These are phyloP conservation scores for Amphipoea lucens DNA, from an alignment of 2,888 invertebrate species.

Conservation along the genomic window DNA sequence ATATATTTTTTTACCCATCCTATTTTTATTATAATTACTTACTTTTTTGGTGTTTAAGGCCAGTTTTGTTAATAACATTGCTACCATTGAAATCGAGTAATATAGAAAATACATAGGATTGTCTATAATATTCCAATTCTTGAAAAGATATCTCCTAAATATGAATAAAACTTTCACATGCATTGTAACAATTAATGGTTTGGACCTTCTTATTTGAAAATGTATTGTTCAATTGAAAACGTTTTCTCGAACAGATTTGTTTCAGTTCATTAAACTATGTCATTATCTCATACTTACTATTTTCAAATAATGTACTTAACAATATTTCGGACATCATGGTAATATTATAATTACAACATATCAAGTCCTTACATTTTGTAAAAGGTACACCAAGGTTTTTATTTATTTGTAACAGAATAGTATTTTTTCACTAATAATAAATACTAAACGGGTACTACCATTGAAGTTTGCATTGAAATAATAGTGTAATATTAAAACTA, in stretches of 20 bases:
- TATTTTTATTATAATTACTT: constrained; percentile 5
- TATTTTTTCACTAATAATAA: constrained; percentile 35
- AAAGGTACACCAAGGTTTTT: constrained; percentile 46
- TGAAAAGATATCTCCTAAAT: constrained; percentile 3
- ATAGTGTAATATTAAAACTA: constrained; percentile 47
- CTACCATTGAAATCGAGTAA: constrained; percentile 19
- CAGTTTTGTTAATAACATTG: background rate
- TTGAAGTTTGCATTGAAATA: constrained; percentile 43
- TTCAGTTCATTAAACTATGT: background rate
- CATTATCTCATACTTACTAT: constrained; percentile 4
- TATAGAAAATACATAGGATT: background rate
- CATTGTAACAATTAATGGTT: background rate
- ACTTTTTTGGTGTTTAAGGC: background rate
- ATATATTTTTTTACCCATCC: constrained; percentile 12
- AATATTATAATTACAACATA: constrained; percentile 64
- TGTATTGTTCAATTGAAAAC: background rate
- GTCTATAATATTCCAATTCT: background rate
- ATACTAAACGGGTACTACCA: constrained; percentile 53
- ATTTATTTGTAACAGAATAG: constrained; percentile 50
- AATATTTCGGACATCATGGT: constrained; percentile 64
- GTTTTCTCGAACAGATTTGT: background rate
- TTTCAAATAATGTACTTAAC: constrained; percentile 48
- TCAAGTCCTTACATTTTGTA: constrained; percentile 59
- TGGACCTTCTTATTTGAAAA: background rate
- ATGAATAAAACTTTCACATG: background rate